Evolutionary conservation across 2,888 invertebrate genomes (phyloP), one percentile per base, ranked within the genome.

Genomic region (Margaritifera margaritifera): DNA sequence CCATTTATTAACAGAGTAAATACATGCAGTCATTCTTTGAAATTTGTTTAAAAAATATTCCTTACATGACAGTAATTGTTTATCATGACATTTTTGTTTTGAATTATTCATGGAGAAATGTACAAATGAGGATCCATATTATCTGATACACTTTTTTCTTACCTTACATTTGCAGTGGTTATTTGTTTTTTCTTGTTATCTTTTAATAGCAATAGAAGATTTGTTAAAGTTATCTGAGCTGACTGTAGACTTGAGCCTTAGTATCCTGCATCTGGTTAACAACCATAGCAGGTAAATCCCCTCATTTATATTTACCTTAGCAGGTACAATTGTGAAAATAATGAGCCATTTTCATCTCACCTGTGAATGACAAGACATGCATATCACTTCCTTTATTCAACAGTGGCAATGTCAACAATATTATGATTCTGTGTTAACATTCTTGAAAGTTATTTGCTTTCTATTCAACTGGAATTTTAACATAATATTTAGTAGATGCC

Each of bases 151-250:
- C 42, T 42, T n/a, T n/a, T n/a, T n/a, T 42, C 15, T 15, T 42
- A 42, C 42, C 11, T 42, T 11, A 42, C 8, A 42, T 42, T 8
- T 42, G 11, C 42, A 8, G n/a, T 25, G 25, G 59, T 20, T 25
- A 6, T 59, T 25, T 53, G 19, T 52, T 65, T 24, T 22, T 22
- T 20, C 19, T 31, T 59, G 8, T 55, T 27, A 22, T 52, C 52
- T 59, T 66, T 56, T 71, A 70, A 11, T 74, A 88, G 87, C 79
- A 51, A 58, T 84, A 55, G 75, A 80, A 52, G 85, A 86, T 6
- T 69, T 88, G 54, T 58, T 85, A 27, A 74, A 80, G 54, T 81
- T 86, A 50, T 71, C 81, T 25, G 87, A 87, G 24, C 68, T 79
- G 6, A 82, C 76, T 42, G 67, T 84, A 27, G 84, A 86, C 22